Base-by-base conservation (phyloP, 2,888 invertebrate genomes). In the Prenolepis imparis region DNA sequence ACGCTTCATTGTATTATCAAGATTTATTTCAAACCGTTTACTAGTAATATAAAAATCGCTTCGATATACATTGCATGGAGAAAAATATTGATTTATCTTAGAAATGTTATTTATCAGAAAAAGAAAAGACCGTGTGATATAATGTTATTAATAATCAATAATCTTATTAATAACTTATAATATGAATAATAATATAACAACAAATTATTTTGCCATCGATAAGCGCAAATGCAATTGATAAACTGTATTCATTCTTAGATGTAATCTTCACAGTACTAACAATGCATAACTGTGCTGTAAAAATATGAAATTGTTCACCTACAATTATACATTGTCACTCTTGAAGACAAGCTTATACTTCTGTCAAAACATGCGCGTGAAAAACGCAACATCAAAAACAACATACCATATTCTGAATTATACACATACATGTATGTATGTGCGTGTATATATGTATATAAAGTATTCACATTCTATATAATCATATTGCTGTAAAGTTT, bases 1-100 rank as follows among this genome's bases (percentile, higher is more conserved):
- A 64, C 36, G 36, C 36, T 64, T 36, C 36, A 8, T 21, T 36
- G 48, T 48, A 75, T 75, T 64, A 75, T 75, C 64, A 75, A 75
- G 75, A 75, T 75, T 75, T 75, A 75, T 75, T 75, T 75, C 64
- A 74, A 74, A 74, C 11, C 21, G 32, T 44, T 52, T 36, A 59
- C 48, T 48, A 52, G 18, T 52, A 36, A 41, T 39, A 21, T 44
- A 75, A 24, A 48, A 52, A 64, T 64, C 57, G 41, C 1, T 28
- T 41, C 28, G 9, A 15, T 24, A 73, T 57, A 44, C n/a, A 41
- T 41, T 4, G 12, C 9, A 0, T 73, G 41, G 8, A 28, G 6
- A 21, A 57, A 73, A 41, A 57, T 11, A 72, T 57, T 57, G 18
- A 57, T n/a, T 64, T 21, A 21, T 41, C 12, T 66, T 39, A 6